Evolutionary conservation across 1,140 invertebrate genomes (phyloP).

Genomic region (Drosophila arawakana): DNA sequence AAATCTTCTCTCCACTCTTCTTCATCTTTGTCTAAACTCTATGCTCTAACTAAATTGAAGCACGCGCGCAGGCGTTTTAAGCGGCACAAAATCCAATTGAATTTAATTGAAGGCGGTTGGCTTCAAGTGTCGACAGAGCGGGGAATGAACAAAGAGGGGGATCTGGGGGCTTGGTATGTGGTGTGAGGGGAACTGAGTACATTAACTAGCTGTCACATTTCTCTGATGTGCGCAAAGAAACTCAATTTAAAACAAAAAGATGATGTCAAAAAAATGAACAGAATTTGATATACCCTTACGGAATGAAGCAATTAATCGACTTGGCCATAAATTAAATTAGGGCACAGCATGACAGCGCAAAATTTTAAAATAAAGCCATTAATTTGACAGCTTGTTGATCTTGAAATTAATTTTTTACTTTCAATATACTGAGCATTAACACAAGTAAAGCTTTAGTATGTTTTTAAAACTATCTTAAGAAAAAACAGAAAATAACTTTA

Average conservation of each 20-base stretch:
- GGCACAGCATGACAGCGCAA: neutral
- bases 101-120: constrained; percentile 73
- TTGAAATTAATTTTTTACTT: no score
- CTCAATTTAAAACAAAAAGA: constrained; percentile 56
- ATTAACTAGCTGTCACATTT: constrained; percentile 81
- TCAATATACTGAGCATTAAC: no score
- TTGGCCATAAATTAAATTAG: neutral
- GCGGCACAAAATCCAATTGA: constrained; percentile 71
- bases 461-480: no score
- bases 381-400: neutral
- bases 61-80: constrained; percentile 78
- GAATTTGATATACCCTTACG: constrained; percentile 15
- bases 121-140: neutral
- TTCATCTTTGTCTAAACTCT: constrained; percentile 1
- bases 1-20: neutral
- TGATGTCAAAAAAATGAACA: neutral
- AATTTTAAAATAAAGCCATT: neutral
- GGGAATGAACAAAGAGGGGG: constrained; percentile 9
- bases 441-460: no score
- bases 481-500: no score
- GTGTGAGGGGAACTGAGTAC: constrained; percentile 2
- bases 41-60: constrained; percentile 72
- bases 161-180: constrained; percentile 9
- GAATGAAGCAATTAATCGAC: neutral
- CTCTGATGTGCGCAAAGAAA: constrained; percentile 66